Evolutionary conservation across 2,113 vertebrate genomes (phyloP), one percentile per base, ranked within the genome.

Genomic region (Pedionomus torquatus): DNA sequence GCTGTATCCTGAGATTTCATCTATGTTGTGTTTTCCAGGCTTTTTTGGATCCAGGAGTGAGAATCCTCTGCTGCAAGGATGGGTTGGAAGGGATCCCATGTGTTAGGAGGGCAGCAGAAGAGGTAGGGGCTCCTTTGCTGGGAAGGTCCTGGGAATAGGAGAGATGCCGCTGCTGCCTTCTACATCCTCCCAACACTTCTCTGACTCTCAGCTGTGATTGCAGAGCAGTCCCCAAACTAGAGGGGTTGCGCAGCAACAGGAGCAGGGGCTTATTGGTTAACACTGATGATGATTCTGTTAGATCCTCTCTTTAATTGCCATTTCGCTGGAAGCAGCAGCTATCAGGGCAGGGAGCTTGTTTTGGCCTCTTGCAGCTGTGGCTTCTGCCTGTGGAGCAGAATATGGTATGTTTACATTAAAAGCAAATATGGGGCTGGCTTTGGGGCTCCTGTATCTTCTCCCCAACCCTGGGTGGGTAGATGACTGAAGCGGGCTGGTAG

Each of bases 371-470:
- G 1, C n/a, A 55, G 70, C 30, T 1, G 1, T 33, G 23, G 37
- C 13, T 63, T 5, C 24, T 13, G 10, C 0, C 1, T 37, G 15
- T 21, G 21, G 35, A 86, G 76, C n/a, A 71, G n/a, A n/a, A 10
- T 9, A 13, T 2, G 19, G 31, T 25, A 5, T 0, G 1, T n/a
- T 19, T 13, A 39, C 39, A 61, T 15, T 16, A 16, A 54, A 54
- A 30, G 31, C 2, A 18, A 66, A 82, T 65, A 19, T 11, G 9
- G 13, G n/a, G 16, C 9, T 81, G n/a, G 5, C 39, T 61, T 60
- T 1, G 30, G 44, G 46, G 39, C 5, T 89, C 41, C n/a, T 66
- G 14, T 37, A 10, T 24, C 52, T 72, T 66, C 3, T 43, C 28
- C 7, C 13, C 19, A 21, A 1, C 17, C 9, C 25, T 48, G n/a